Base-by-base conservation (phyloP, 2,888 invertebrate genomes). In the Lasius platythorax region DNA sequence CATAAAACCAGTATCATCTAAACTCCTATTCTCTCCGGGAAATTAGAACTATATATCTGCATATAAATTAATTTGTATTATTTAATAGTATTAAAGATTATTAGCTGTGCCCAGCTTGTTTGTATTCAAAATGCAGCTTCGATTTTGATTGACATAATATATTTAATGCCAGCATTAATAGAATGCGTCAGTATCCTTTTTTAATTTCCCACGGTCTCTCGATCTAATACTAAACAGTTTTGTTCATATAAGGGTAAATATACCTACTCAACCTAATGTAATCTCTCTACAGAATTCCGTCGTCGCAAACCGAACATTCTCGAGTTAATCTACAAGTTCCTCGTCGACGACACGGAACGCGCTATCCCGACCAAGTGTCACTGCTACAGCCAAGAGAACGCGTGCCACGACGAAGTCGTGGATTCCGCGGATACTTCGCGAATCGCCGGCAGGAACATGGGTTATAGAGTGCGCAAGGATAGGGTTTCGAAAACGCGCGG, bases 291-390 rank as follows among this genome's bases (percentile, higher is more conserved):
- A 89, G 89, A 87, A 9, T 23, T 18, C 1, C 84, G 46, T 30
- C 82, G 75, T 61, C 85, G 83, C 64, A 90, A 84, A 40, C 82
- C 84, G 3, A 86, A 81, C 64, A 88, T 89, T 66, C 58, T 82
- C 23, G 70, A 84, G 58, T 74, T 91, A 43, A 85, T 90, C 8
- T 87, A 85, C 85, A 87, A 90, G 70, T 91, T 84, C 50, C 87
- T 87, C n/a, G 46, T 61, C 58, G 40, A 68, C 33, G 53, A 46
- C 11, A 72, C n/a, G 2, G 12, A 70, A 40, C 28, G 37, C 28
- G 9, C 4, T 28, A 28, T 18, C 3, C 3, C 46, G 18, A 12
- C 15, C 5, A 79, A 72, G 56, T 88, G 84, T 18, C 53, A 15
- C n/a, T 61, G 72, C 15, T 83, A 79, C 40, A 58, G 15, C 9